Base-by-base conservation (phyloP, 2,888 invertebrate genomes). In the Drosophila nigritarsus region DNA sequence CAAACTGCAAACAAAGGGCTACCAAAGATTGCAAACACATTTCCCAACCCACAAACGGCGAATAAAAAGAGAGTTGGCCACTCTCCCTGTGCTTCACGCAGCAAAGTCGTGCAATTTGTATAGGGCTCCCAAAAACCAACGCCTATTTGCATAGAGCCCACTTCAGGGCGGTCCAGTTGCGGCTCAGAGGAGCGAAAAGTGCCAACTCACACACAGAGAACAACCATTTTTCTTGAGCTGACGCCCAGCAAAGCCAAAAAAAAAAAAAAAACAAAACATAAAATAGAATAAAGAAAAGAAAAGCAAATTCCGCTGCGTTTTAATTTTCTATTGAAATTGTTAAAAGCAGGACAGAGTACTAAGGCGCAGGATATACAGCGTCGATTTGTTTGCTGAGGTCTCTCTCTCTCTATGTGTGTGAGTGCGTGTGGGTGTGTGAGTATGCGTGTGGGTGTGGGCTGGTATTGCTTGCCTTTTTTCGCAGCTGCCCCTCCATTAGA, bases 271-370 rank as follows among this genome's bases (percentile, higher is more conserved):
- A 11, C 8, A 24, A 24, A 24, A 45, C 27, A 45, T 45, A 24
- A 45, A 45, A 45, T 45, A 42, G 69, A 58, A 74, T 70, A 64
- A 34, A 51, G 62, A 67, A 74, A 70, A 66, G 66, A 73, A 73
- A 70, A 70, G 69, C 79, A 69, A 79, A 80, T 76, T 75, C 70
- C 79, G 70, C 76, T 78, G 84, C 82, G 82, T 82, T 85, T 87
- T 85, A 60, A 80, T 85, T 84, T 87, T 78, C 85, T 84, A 87
- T 87, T 85, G 85, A 87, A 85, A 84, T 87, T 85, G 85, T 87
- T 87, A 83, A 85, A 84, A 85, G 85, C 20, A 32, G 51, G 30
- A 51, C 51, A 51, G 13, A 32, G 30, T 18, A 51, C 51, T 20
- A 20, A 20, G 32, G 51, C 32, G 20, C 51, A 50, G 50, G 50